phyloP scores from a whole-genome alignment of 2,888 invertebrate genomes.

The Lacanobia wlatinum region DNA sequence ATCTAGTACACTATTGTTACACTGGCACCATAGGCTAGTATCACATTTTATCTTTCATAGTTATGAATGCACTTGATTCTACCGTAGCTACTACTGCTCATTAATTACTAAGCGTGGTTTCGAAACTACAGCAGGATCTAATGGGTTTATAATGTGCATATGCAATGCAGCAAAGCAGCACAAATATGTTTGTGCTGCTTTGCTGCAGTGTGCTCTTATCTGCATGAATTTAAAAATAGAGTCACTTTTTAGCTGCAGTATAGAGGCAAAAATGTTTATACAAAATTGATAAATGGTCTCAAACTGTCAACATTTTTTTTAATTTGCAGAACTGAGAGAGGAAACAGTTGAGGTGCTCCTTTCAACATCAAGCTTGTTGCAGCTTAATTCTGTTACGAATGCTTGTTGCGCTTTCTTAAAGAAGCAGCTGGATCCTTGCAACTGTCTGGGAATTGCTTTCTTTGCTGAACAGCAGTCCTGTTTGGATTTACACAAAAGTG shows the following conservation, averaged over 20 bases:
- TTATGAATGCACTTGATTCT: conserved; percentile 1
- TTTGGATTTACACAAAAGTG: conserved; percentile 94
- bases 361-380: conserved; percentile 96
- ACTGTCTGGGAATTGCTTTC: conserved; percentile 97
- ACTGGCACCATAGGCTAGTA: conserved; percentile 93
- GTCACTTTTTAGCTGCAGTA: conserved; percentile 28
- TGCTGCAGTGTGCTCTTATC: background rate
- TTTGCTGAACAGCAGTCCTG: conserved; percentile 98
- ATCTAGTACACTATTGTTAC: conserved; percentile 97
- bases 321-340: conserved; percentile 94
- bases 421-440: conserved; percentile 97
- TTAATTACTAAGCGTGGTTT: background rate
- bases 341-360: conserved; percentile 97
- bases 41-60: conserved; percentile 11
- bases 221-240: background rate
- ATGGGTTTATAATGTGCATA: conserved; percentile 1
- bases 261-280: conserved; percentile 41
- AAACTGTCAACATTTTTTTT: conserved; percentile 38
- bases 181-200: too few relatives aligned
- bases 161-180: conserved; percentile 22
- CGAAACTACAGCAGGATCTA: background rate
- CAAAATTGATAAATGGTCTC: conserved; percentile 8
- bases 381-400: conserved; percentile 95
- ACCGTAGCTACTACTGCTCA: background rate
- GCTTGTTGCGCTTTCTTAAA: conserved; percentile 97